Evolutionary conservation across 2,888 invertebrate species (phyloP).

Genomic region (Macaria notata): DNA sequence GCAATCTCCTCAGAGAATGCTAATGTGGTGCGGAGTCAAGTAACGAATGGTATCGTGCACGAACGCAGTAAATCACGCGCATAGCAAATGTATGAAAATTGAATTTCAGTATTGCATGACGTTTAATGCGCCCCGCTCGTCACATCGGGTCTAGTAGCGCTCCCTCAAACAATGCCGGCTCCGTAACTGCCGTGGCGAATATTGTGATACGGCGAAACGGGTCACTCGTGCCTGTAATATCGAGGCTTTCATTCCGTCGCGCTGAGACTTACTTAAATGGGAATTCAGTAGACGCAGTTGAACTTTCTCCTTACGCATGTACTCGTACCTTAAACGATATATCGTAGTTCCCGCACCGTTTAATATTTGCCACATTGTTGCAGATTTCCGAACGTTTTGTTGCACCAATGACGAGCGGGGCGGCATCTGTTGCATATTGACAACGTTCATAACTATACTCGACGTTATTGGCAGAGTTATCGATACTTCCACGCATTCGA

Average conservation of each 20-base stretch:
- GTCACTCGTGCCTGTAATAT: conserved; percentile 68
- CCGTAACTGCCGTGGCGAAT: conserved; percentile 45
- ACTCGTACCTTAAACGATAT: not conserved
- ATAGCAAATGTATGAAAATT: conserved; percentile 67
- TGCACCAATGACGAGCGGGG: conserved; percentile 47
- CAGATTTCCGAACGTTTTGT: conserved; percentile 54
- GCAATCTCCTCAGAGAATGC: too few species aligned
- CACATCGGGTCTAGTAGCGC: conserved; percentile 52
- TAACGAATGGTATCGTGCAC: conserved; percentile 49
- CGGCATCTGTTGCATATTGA: conserved; percentile 43
- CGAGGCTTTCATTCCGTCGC: conserved; percentile 66
- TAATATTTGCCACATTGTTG: conserved; percentile 59
- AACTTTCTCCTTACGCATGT: conserved; percentile 8
- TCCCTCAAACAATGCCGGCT: conserved; percentile 34
- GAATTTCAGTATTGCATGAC: conserved; percentile 65
- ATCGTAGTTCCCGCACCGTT: conserved; percentile 39
- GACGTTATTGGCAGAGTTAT: conserved; percentile 36
- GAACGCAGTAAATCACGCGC: conserved; percentile 64
- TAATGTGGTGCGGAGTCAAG: conserved; percentile 23
- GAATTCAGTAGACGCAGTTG: too few species aligned
- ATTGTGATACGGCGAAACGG: conserved; percentile 45
- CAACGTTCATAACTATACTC: conserved; percentile 48
- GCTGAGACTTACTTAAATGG: conserved; percentile 28
- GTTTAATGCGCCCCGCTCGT: conserved; percentile 58
- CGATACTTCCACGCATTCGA: conserved; percentile 33